Percentiles rank a stretch among this genome's conserved stretches.
These are phyloP conservation scores for Myotis pilosus DNA, from an alignment of 2,797 vertebrate genomes.

Conservation along the genomic window DNA sequence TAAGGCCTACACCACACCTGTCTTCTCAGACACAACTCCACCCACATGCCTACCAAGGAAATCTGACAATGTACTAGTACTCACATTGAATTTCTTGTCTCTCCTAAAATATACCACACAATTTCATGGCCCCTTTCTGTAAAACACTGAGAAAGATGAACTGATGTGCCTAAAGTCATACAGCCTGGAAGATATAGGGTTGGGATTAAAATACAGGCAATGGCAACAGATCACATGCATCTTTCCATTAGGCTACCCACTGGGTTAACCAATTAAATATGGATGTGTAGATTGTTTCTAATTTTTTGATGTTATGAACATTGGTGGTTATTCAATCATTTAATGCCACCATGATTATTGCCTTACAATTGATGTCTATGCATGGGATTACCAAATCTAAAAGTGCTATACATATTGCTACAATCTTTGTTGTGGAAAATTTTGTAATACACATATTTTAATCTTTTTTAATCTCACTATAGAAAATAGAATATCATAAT, in stretches of 20 bases:
- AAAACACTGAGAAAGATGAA: neutral
- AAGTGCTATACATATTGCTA: neutral
- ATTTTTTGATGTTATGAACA: neutral
- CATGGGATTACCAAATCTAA: neutral
- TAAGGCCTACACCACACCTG: neutral
- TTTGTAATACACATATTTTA: neutral
- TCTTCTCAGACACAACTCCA: neutral
- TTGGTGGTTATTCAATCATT: neutral
- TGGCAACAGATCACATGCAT: accelerated
- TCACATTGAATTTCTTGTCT: neutral
- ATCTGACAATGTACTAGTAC: neutral
- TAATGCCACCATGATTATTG: neutral
- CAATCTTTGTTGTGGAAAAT: neutral
- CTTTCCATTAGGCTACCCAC: neutral
- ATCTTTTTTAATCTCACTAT: neutral
- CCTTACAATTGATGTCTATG: neutral
- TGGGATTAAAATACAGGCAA: neutral
- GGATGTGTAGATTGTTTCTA: neutral
- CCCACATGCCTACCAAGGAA: neutral
- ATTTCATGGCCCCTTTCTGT: neutral
- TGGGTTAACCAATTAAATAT: neutral
- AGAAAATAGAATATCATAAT: neutral
- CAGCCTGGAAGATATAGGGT: neutral
- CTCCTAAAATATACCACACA: neutral
- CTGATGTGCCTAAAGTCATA: neutral